Evolutionary conservation across 2,113 vertebrate species (phyloP).

Genomic region (Vimba vimba): DNA sequence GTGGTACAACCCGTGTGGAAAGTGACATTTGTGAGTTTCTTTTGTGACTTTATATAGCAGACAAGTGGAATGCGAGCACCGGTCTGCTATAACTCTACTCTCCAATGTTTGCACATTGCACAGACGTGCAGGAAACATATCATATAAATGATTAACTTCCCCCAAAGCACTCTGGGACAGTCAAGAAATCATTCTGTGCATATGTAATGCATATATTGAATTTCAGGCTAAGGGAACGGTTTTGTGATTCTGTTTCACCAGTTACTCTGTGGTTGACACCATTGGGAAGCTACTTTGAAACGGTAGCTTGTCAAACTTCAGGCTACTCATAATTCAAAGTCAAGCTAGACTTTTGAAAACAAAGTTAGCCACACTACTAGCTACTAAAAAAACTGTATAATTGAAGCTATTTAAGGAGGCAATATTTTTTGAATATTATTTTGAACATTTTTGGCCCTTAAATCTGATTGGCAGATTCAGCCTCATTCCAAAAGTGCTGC

Average conservation of each 20-base stretch:
- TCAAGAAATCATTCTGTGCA: constrained; percentile 2
- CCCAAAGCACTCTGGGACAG: background rate
- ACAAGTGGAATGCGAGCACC: constrained; percentile 7
- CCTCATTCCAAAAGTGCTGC: background rate
- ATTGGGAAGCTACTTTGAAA: constrained; percentile 23
- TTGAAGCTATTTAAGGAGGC: background rate
- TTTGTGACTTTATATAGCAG: constrained; percentile 22
- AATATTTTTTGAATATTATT: background rate
- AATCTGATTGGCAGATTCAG: background rate
- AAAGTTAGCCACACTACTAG: background rate
- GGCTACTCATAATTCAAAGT: background rate
- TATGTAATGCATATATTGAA: constrained; percentile 30
- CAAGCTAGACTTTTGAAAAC: background rate
- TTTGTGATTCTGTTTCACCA: constrained; percentile 22
- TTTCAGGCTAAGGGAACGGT: background rate
- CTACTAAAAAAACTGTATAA: background rate
- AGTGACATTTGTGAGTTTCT: constrained; percentile 36
- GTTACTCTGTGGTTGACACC: background rate
- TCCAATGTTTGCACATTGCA: constrained; percentile 35
- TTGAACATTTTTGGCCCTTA: background rate
- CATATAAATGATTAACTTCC: constrained; percentile 26
- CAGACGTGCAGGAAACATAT: constrained; percentile 29
- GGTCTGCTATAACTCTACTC: constrained; percentile 8
- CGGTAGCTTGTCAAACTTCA: background rate
- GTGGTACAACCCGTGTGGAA: constrained; percentile 18